A percentile compares a stretch with the other conserved stretches of the same genome.
These are phyloP conservation scores for Drosophila percnosoma DNA, from an alignment of 2,888 invertebrate species.

Conservation along the genomic window DNA sequence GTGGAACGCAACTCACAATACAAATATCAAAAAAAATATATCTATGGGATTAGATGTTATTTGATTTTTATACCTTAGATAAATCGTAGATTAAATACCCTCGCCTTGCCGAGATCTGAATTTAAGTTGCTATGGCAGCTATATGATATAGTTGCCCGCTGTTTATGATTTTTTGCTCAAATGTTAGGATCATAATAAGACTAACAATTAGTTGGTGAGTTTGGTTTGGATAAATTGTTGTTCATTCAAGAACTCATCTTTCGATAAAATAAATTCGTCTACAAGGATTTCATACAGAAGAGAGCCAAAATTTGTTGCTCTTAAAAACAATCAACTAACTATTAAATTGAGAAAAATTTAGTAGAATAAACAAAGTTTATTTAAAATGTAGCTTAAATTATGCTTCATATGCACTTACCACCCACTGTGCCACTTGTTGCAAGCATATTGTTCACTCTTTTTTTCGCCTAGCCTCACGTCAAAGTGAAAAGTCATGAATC, in stretches of 20 bases:
- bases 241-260: not conserved
- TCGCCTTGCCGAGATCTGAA: not conserved
- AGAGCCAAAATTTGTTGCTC: not conserved
- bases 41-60: not conserved
- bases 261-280: not conserved
- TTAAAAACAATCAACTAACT: not conserved
- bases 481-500: slow-evolving; percentile 81
- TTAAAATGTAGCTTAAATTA: not conserved
- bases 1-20: slow-evolving; percentile 27
- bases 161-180: not conserved
- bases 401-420: not conserved
- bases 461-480: slow-evolving; percentile 46
- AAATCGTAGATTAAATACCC: not conserved
- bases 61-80: not conserved
- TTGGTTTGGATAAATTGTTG: not conserved
- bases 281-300: not conserved
- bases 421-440: slow-evolving; percentile 35
- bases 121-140: not conserved
- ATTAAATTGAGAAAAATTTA: not conserved
- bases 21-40: not conserved
- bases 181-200: not conserved
- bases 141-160: not conserved
- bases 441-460: slow-evolving; percentile 26
- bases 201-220: not conserved
- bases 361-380: not conserved